Evolutionary conservation across 2,797 vertebrate species (phyloP), one percentile per base, ranked within the genome.

Genomic region (Chelon auratus): DNA sequence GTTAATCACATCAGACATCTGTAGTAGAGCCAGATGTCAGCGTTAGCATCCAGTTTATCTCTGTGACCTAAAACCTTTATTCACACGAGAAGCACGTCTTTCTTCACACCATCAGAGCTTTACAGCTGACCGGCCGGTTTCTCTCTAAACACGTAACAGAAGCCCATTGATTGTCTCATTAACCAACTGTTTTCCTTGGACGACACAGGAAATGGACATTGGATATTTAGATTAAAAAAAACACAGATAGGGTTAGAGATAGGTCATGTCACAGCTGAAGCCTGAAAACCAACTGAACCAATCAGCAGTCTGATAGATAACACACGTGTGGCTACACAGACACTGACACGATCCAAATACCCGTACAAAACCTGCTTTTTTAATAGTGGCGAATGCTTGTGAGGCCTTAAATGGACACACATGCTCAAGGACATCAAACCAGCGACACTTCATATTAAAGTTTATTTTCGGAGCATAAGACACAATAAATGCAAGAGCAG

Each of bases 91-190:
- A 11, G 5, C 6, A 51, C 2, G 0, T 13, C 65, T 52, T 17
- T 51, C 33, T 26, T 26, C 24, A 26, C 24, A 56, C 9, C 7
- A 40, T 12, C 24, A 71, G 33, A 56, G 9, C 14, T 64, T 42
- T 18, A 37, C 59, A 36, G 61, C 75, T 81, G 63, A 77, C 53
- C 42, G 42, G 36, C 42, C 26, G 52, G 12, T 60, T 60, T 66
- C 13, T 77, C 12, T 36, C 20, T 37, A 9, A 58, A 30, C 52
- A 22, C 22, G n/a, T 9, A 53, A 51, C 53, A 66, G 26, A 58
- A 43, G 22, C 26, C 2, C 7, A 77, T 37, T 87, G 88, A 91
- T 80, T 66, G 17, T 54, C 66, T 85, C 73, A 60, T 89, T 75
- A 87, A 0, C 15, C 15, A 11, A 17, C 55, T 65, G 39, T 72